Conservation (phyloP, 2,113 vertebrate genomes). For the Pardalotus punctatus region DNA sequence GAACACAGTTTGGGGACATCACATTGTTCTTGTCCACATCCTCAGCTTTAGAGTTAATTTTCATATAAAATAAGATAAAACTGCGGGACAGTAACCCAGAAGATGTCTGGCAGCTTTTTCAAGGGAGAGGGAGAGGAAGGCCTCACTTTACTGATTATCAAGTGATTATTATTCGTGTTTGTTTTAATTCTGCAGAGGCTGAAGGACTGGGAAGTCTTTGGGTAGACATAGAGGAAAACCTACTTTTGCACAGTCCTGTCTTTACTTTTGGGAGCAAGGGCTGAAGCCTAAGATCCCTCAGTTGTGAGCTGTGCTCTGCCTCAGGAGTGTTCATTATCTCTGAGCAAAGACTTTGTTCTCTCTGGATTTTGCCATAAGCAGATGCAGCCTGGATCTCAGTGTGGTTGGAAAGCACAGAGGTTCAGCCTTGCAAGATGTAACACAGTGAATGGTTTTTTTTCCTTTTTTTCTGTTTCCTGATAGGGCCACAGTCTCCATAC, state of each 20-base stretch:
- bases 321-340: neutral
- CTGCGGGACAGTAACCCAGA: neutral
- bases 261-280: neutral
- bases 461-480: too few relatives aligned
- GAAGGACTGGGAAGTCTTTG: neutral
- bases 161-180: neutral
- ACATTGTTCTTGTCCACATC: neutral
- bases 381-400: neutral
- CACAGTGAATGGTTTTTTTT: rapidly evolving
- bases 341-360: neutral
- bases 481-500: neutral
- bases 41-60: neutral
- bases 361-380: neutral
- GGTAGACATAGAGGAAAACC: neutral
- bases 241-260: neutral
- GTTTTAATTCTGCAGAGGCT: neutral
- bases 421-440: neutral
- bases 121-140: neutral
- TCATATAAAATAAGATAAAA: neutral
- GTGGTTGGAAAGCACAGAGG: neutral
- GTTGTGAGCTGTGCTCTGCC: neutral
- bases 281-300: neutral
- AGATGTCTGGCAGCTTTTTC: neutral
- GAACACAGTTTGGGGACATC: neutral
- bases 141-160: neutral